phyloP scores from a whole-genome alignment of 2,113 vertebrate species.

The Hemiscyllium ocellatum region DNA sequence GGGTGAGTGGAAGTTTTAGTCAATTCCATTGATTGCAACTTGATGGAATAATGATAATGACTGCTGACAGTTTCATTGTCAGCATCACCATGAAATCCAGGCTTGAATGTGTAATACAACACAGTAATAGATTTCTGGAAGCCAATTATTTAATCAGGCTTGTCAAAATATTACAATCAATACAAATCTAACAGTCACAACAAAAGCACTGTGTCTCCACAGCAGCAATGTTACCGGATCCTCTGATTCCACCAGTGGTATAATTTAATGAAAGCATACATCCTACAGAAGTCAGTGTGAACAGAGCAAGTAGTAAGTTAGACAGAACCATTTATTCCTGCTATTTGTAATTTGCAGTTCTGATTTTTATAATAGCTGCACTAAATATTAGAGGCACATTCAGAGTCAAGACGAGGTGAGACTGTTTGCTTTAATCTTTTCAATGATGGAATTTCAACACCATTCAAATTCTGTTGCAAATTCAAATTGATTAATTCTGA shows the following conservation, averaged over 20 bases:
- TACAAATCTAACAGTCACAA: background rate
- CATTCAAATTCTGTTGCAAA: background rate
- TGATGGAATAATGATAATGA: background rate
- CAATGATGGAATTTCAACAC: background rate
- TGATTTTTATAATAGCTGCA: background rate
- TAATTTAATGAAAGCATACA: background rate
- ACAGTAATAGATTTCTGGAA: background rate
- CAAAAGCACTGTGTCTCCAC: background rate
- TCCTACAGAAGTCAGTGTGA: background rate
- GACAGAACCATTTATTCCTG: background rate
- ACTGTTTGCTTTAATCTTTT: background rate
- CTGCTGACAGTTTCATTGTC: background rate
- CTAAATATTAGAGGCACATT: background rate
- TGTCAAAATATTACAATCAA: background rate
- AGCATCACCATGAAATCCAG: background rate
- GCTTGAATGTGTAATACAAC: background rate
- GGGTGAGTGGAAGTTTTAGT: background rate
- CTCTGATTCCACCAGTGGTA: background rate
- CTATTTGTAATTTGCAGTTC: background rate
- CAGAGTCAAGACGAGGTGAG: background rate
- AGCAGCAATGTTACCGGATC: background rate
- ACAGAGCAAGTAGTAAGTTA: background rate
- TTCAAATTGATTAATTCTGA: background rate
- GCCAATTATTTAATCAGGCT: background rate
- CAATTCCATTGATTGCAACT: background rate